Evolutionary conservation across 2,113 vertebrate species (phyloP).

Genomic region (Ophiodon elongatus): DNA sequence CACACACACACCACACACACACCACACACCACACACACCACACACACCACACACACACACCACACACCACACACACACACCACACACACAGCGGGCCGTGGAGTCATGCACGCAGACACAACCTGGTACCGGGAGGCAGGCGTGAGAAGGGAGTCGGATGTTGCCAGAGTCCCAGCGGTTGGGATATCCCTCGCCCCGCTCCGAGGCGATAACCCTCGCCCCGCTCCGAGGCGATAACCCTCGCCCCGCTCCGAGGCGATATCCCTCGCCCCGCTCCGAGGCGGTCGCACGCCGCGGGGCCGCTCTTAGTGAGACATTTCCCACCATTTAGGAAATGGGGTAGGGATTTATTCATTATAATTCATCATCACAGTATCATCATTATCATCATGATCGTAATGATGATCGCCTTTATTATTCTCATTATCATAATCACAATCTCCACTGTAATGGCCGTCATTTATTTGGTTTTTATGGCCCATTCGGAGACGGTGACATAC

Average conservation of each 20-base stretch:
- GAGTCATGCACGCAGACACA: too few species aligned
- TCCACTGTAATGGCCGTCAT: conserved; percentile 79
- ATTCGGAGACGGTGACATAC: conserved; percentile 77
- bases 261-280: conserved; percentile 36
- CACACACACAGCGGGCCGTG: too few species aligned
- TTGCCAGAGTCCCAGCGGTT: conserved; percentile 51
- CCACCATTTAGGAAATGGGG: conserved; percentile 79
- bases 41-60: too few species aligned
- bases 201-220: conserved; percentile 21
- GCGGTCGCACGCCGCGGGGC: conserved; percentile 54
- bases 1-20: too few species aligned
- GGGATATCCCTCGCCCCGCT: too few species aligned
- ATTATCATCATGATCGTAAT: conserved; percentile 82
- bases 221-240: conserved; percentile 46
- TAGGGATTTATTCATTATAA: conserved; percentile 81
- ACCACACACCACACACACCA: too few species aligned
- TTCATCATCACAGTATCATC: conserved; percentile 80
- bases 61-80: too few species aligned
- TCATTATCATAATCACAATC: conserved; percentile 86
- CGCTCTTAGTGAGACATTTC: conserved; percentile 75
- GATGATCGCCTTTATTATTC: conserved; percentile 85
- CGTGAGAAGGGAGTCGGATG: conserved; percentile 59
- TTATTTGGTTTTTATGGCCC: conserved; percentile 82
- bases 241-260: conserved; percentile 32
- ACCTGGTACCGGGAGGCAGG: too few species aligned